Base-by-base conservation (phyloP, 2,113 vertebrate species). In the Lycaon pictus region DNA sequence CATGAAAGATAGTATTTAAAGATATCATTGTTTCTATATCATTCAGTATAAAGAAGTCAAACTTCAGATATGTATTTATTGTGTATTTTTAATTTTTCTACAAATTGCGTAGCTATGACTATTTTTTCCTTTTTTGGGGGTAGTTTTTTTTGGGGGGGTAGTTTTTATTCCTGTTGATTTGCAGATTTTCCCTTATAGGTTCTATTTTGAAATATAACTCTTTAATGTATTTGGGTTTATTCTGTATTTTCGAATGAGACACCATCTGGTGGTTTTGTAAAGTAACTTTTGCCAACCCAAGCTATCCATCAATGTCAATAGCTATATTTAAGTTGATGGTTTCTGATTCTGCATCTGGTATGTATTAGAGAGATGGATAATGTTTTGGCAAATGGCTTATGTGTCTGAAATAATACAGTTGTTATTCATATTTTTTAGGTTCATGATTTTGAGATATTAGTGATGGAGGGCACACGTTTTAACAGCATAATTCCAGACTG, bases 201-300 rank as follows among this genome's bases (percentile, higher is more conserved):
- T 89, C n/a, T 53, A 5, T 74, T 88, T 94, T 93, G 27, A 92
- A 96, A 95, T 13, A 58, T 82, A 91, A 60, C 65, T n/a, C 20
- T 86, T 74, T 92, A 29, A 80, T 80, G 16, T 93, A 48, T 79
- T 79, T 87, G 72, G 79, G 48, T 67, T 53, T 93, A 77, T 93
- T 80, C 67, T 79, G 55, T 25, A 29, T 82, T 87, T 92, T 43
- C 62, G 90, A 55, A 32, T 81, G 2, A 90, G 37, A 79, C 25
- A 86, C 74, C 16, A 76, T 80, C 32, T 58, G 56, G 65, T 86
- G 29, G 5, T 17, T 67, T 88, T 88, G 20, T 65, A 8, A 92
- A 84, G 62, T 22, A 20, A 83, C n/a, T 76, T 93, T 65, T 85
- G 71, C 25, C 16, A 85, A 69, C n/a, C 55, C 19, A 81, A 81